These are phyloP conservation scores for Spilarctia lutea DNA, from an alignment of 2,888 invertebrate species.

Conservation along the genomic window DNA sequence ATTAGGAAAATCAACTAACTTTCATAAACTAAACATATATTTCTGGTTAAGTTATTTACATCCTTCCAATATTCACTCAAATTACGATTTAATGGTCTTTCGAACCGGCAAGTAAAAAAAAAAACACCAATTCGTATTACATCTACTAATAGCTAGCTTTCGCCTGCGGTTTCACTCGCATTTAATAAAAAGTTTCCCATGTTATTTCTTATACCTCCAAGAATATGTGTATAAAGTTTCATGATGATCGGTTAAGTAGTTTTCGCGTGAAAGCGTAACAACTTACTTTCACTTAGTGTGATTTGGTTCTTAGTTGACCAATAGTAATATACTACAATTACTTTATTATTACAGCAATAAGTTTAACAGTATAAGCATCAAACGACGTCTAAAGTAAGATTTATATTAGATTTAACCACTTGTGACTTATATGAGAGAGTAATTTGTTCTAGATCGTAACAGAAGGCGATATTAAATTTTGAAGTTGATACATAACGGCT, in stretches of 20 bases:
- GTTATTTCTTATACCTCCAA: too few relatives aligned
- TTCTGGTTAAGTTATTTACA: too few relatives aligned
- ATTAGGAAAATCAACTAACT: neutral
- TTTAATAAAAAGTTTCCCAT: too few relatives aligned
- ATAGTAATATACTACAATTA: neutral
- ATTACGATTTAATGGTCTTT: neutral
- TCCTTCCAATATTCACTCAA: neutral
- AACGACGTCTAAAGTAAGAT: neutral
- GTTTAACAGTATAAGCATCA: neutral
- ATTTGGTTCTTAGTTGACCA: neutral
- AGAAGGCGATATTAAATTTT: slow-evolving; percentile 5
- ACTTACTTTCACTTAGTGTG: too few relatives aligned
- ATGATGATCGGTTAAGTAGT: too few relatives aligned
- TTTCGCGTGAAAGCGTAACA: too few relatives aligned
- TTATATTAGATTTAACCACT: slow-evolving; percentile 1
- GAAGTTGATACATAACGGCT: neutral
- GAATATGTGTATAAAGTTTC: too few relatives aligned
- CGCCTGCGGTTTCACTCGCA: too few relatives aligned
- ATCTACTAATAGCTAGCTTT: neutral
- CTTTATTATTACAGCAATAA: neutral
- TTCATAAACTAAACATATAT: neutral
- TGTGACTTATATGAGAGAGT: neutral
- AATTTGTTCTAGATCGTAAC: neutral
- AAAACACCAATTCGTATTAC: neutral
- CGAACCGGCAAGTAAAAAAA: neutral